These are phyloP conservation scores for Centroberyx gerrardi DNA, from an alignment of 2,797 vertebrate species.

Conservation along the genomic window DNA sequence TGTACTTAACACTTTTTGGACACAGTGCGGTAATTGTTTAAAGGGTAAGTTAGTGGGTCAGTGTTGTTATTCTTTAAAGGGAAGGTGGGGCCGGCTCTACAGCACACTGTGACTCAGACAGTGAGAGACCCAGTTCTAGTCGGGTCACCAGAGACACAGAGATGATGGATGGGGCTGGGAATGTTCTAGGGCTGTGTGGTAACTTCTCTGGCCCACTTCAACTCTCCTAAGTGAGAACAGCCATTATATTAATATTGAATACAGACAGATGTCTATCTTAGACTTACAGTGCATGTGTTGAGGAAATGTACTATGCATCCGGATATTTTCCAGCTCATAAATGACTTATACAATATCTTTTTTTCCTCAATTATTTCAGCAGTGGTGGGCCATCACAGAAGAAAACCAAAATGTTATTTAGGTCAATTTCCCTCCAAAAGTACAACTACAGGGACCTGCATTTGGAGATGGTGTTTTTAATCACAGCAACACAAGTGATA, in stretches of 20 bases:
- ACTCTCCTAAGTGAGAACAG: conserved; percentile 52
- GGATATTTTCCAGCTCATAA: conserved; percentile 2
- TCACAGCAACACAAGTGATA: neutral
- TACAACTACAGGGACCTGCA: no score
- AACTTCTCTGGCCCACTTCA: conserved; percentile 66
- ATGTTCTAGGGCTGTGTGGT: conserved; percentile 59
- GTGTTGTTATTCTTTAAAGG: conserved; percentile 63
- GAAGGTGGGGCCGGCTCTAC: conserved; percentile 49
- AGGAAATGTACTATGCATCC: conserved; percentile 2
- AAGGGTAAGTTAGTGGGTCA: conserved; percentile 56
- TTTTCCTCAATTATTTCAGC: neutral
- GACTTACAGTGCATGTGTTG: neutral
- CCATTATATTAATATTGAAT: conserved; percentile 61
- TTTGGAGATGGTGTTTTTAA: conserved; percentile 1
- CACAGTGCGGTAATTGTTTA: neutral
- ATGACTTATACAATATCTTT: conserved; percentile 2
- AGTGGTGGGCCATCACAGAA: neutral
- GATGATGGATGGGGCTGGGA: conserved; percentile 70
- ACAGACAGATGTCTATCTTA: conserved; percentile 43
- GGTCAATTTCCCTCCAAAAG: no score
- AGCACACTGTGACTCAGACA: conserved; percentile 64
- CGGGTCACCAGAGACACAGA: conserved; percentile 66
- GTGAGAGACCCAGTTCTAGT: conserved; percentile 69
- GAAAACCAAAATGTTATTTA: no score
- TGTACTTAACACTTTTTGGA: no score